Conservation (phyloP, 2,797 vertebrate species). For the Falco rusticolus region DNA sequence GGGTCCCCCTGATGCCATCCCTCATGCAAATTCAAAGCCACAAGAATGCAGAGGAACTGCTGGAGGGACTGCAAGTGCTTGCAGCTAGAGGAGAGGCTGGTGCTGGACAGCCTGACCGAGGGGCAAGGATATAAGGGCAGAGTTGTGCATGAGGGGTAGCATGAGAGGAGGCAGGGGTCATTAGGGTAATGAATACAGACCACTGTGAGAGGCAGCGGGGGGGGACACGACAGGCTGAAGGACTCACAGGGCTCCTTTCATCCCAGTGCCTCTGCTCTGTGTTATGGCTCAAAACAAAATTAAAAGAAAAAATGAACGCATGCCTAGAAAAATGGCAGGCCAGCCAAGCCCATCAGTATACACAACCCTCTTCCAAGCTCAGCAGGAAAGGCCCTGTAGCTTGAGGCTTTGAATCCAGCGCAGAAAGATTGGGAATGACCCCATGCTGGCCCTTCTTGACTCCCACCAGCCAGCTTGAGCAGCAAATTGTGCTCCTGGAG, state of each 20-base stretch:
- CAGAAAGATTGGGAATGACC: not conserved
- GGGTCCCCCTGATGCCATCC: not conserved
- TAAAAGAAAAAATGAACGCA: not conserved
- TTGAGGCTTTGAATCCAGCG: not conserved
- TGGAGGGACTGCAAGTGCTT: not conserved
- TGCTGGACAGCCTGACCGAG: not conserved
- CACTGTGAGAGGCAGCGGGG: not conserved
- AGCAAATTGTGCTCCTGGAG: not conserved
- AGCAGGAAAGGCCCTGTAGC: not conserved
- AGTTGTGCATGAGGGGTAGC: not conserved
- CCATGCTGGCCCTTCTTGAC: not conserved
- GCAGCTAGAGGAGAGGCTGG: not conserved
- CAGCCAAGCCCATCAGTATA: not conserved
- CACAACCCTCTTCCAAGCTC: not conserved
- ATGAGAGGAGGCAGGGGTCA: no score
- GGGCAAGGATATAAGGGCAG: not conserved
- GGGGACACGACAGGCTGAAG: not conserved
- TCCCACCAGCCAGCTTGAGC: not conserved
- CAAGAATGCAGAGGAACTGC: not conserved
- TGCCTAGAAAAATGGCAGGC: not conserved
- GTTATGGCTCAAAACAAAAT: not conserved
- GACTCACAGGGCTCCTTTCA: not conserved
- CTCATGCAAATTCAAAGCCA: not conserved
- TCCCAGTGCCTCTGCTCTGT: not conserved
- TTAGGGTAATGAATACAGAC: accelerated